Percentiles rank a stretch among this genome's conserved stretches.
Conservation (phyloP, 53 echinoderm and acorn worm genomes). For the Apostichopus leukothele region DNA sequence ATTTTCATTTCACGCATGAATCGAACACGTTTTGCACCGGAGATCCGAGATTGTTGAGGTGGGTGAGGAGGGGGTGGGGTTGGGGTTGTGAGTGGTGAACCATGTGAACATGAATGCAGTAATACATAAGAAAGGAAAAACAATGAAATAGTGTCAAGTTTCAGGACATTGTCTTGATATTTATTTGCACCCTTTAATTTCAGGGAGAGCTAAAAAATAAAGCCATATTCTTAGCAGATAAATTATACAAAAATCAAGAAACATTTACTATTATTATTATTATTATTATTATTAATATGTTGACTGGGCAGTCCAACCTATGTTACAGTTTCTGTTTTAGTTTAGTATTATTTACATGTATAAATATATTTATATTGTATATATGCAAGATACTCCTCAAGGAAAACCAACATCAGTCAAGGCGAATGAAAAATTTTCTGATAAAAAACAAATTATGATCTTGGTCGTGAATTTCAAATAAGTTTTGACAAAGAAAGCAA, state of each 20-base stretch:
- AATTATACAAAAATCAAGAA: background rate
- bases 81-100: too few relatives aligned
- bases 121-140: too few relatives aligned
- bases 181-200: background rate
- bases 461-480: too few relatives aligned
- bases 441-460: background rate
- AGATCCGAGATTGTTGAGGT: too few relatives aligned
- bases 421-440: background rate
- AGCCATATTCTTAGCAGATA: background rate
- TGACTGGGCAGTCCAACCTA: background rate
- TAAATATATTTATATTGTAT: conserved; percentile 35
- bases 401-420: background rate
- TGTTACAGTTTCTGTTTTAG: background rate
- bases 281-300: background rate
- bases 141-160: background rate
- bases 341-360: conserved; percentile 28
- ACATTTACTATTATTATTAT: background rate
- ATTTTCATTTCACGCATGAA: too few relatives aligned
- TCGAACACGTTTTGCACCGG: too few relatives aligned
- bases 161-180: background rate
- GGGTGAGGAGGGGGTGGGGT: too few relatives aligned
- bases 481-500: too few relatives aligned
- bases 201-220: background rate
- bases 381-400: background rate
- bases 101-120: too few relatives aligned